Evolutionary conservation across 2,797 vertebrate species (phyloP).

Genomic region (Pseudomugil tenellus): DNA sequence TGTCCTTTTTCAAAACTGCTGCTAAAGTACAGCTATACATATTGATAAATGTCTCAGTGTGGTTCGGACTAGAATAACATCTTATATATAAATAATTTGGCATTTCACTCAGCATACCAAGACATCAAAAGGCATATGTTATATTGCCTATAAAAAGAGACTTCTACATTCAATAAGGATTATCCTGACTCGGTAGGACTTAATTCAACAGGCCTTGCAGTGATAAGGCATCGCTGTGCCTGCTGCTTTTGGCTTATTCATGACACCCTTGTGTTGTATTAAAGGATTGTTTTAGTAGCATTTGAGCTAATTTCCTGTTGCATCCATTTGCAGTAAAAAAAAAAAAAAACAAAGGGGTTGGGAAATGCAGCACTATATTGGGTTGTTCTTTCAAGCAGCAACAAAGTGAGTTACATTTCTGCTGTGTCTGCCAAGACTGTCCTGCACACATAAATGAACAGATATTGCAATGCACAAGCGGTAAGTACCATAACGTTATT

Average conservation of each 20-base stretch:
- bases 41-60: not conserved
- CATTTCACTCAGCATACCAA: conserved; percentile 12
- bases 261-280: not conserved
- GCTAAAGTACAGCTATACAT: not conserved
- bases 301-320: conserved; percentile 21
- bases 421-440: not conserved
- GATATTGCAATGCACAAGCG: too few species aligned
- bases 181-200: conserved; percentile 34
- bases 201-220: conserved; percentile 20
- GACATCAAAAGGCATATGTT: conserved; percentile 17
- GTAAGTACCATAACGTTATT: not conserved
- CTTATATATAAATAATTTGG: not conserved
- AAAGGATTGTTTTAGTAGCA: conserved; percentile 13
- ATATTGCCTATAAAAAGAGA: conserved; percentile 12
- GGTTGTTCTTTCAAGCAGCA: conserved; percentile 1
- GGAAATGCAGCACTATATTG: not conserved
- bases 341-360: conserved; percentile 11
- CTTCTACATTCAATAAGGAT: conserved; percentile 32
- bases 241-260: not conserved
- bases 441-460: not conserved
- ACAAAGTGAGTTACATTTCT: conserved; percentile 10
- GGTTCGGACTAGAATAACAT: not conserved
- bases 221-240: conserved; percentile 20
- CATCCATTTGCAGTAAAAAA: conserved; percentile 1
- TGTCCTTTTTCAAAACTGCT: too few species aligned